phyloP scores from a whole-genome alignment of 2,888 invertebrate species.

The Germaria angustata region DNA sequence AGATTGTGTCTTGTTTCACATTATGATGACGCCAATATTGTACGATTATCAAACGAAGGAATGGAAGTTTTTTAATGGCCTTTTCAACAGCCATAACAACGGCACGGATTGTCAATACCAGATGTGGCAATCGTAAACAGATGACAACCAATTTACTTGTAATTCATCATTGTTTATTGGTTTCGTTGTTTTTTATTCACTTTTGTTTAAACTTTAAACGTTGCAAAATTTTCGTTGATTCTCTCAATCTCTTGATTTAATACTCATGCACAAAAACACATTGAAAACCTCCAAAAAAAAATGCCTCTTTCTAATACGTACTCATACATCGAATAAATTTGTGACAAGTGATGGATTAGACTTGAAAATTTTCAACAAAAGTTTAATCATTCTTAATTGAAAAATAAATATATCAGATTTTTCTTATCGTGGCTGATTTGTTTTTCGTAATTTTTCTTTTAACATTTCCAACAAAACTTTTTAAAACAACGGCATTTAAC shows the following conservation, averaged over 20 bases:
- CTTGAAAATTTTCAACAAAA: not conserved
- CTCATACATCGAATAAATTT: not conserved
- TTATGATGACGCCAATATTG: not conserved
- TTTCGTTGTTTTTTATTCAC: constrained; percentile 67
- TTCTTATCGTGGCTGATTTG: not conserved
- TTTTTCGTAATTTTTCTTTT: not conserved
- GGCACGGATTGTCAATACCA: constrained; percentile 17
- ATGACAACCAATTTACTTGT: constrained; percentile 76
- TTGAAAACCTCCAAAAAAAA: too few species aligned
- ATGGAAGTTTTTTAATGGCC: not conserved
- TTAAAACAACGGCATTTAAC: too few species aligned
- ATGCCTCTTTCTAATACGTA: not conserved
- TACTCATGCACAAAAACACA: not conserved
- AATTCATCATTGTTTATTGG: constrained; percentile 77
- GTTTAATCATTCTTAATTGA: constrained; percentile 15
- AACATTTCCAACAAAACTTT: not conserved
- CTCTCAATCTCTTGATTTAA: not conserved
- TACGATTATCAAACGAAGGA: not conserved
- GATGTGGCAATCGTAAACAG: constrained; percentile 68
- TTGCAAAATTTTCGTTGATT: constrained; percentile 31
- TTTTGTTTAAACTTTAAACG: constrained; percentile 21
- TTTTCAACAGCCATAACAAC: not conserved
- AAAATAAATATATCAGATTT: not conserved
- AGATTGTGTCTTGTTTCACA: not conserved
- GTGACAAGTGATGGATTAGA: constrained; percentile 23